These are phyloP conservation scores for Drosophila watanabei DNA, from an alignment of 1,140 invertebrate genomes.

Conservation along the genomic window DNA sequence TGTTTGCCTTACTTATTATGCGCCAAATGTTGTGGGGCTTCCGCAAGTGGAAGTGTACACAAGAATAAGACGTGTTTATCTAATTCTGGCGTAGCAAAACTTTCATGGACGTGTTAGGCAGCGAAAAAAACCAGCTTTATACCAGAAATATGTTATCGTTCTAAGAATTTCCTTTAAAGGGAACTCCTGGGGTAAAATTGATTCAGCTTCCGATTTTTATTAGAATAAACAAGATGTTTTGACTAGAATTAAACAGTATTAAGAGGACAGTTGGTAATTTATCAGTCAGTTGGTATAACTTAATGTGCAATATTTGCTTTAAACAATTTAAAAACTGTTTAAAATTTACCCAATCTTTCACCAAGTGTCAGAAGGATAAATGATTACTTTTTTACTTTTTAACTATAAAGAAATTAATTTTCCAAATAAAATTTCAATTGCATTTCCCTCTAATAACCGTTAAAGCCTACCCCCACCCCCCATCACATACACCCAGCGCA, in stretches of 20 bases:
- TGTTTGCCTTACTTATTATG: constrained; percentile 74
- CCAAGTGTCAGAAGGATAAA: neutral
- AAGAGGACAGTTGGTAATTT: too few species aligned
- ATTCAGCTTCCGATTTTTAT: neutral
- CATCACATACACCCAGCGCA: neutral
- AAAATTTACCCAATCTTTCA: neutral
- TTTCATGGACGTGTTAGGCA: constrained; percentile 36
- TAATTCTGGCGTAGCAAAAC: constrained; percentile 39
- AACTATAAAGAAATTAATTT: constrained; percentile 10
- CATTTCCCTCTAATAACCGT: constrained; percentile 74
- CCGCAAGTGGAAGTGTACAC: constrained; percentile 44
- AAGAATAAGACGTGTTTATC: constrained; percentile 40
- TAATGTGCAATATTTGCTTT: neutral
- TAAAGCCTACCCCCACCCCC: constrained; percentile 47
- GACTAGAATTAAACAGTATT: too few species aligned
- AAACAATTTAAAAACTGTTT: neutral
- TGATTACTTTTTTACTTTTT: too few species aligned
- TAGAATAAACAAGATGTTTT: neutral
- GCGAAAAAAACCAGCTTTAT: constrained; percentile 24
- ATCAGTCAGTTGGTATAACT: too few species aligned
- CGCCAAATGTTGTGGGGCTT: constrained; percentile 55
- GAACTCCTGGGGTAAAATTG: neutral
- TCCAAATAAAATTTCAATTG: constrained; percentile 52
- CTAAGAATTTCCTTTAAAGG: neutral
- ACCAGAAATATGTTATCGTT: constrained; percentile 24